Conservation (phyloP, 2,888 invertebrate species). For the Mythimna lalbum region DNA sequence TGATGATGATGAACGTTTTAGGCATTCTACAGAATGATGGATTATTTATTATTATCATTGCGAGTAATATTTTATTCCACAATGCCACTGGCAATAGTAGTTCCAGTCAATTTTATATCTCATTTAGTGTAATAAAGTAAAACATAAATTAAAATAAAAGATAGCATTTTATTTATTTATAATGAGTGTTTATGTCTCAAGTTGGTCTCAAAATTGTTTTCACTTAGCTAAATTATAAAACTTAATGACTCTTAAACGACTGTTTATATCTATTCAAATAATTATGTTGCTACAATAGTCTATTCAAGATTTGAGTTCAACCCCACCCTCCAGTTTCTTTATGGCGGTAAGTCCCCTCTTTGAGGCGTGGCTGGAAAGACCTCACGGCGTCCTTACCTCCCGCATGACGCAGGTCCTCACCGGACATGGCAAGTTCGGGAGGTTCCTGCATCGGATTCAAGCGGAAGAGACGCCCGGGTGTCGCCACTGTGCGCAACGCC, state of each 20-base stretch:
- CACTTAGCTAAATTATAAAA: constrained; percentile 17
- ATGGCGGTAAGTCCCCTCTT: too few relatives aligned
- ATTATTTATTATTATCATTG: too few relatives aligned
- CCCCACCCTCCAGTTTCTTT: neutral
- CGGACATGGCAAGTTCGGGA: too few relatives aligned
- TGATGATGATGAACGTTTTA: too few relatives aligned
- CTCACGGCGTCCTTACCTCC: too few relatives aligned
- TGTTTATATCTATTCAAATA: constrained; percentile 28
- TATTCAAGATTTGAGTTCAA: neutral
- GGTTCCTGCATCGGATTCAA: too few relatives aligned
- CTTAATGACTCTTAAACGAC: constrained; percentile 27
- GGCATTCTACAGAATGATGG: too few relatives aligned
- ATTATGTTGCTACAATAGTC: constrained; percentile 11
- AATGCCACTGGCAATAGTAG: neutral
- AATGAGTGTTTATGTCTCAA: constrained; percentile 20
- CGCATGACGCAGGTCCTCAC: too few relatives aligned
- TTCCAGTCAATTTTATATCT: neutral
- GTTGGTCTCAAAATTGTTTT: constrained; percentile 25
- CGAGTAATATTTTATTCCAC: neutral
- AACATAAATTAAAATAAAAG: neutral
- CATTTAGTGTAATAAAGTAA: neutral
- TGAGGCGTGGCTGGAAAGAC: too few relatives aligned
- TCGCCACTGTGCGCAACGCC: too few relatives aligned
- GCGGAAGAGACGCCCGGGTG: too few relatives aligned
- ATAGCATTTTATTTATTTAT: constrained; percentile 1